Evolutionary conservation across 2,113 vertebrate species (phyloP), one percentile per base, ranked within the genome.

Genomic region (Origma solitaria): DNA sequence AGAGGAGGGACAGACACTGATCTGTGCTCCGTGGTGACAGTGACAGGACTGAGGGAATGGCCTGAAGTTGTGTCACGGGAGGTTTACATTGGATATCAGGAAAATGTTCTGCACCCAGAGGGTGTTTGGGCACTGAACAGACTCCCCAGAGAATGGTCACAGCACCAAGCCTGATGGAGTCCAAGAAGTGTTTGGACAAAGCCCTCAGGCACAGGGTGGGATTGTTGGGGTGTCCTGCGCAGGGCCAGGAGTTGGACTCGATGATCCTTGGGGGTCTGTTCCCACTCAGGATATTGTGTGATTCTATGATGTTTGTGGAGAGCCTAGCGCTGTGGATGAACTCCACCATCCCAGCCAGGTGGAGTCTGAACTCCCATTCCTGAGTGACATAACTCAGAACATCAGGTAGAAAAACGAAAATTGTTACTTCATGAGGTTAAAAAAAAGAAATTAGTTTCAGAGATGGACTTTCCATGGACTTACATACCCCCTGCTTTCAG

Each of bases 371-470:
- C 3, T 68, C 8, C 5, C 11, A 11, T 58, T 71, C 33, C 19
- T 15, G 23, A 24, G 16, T 9, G 37, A 70, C 0, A 0, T 19
- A 66, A 35, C 1, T 3, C 25, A 40, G n/a, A 65, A 1, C 18
- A 75, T 5, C 18, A 60, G 17, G 2, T 5, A 47, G 25, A 50
- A 45, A 7, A 40, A 23, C 1, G 2, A 18, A 76, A 86, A 44
- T 3, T 21, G 18, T 3, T 9, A 23, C 4, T 42, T 23, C 7
- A 2, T 16, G 10, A 21, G 3, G 3, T 7, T 12, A 19, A 44
- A 31, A 20, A 12, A 19, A 13, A 6, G 13, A 9, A 15, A 8
- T 3, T 42, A 27, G 18, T 14, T 40, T 10, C 15, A 37, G 22
- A 65, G 10, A 0, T 49, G 40, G 5, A 45, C 11, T 70, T 73